A percentile compares a stretch with the other conserved stretches of the same genome.
These are phyloP conservation scores for Parochlus steinenii DNA, from an alignment of 2,888 invertebrate genomes.

Conservation along the genomic window DNA sequence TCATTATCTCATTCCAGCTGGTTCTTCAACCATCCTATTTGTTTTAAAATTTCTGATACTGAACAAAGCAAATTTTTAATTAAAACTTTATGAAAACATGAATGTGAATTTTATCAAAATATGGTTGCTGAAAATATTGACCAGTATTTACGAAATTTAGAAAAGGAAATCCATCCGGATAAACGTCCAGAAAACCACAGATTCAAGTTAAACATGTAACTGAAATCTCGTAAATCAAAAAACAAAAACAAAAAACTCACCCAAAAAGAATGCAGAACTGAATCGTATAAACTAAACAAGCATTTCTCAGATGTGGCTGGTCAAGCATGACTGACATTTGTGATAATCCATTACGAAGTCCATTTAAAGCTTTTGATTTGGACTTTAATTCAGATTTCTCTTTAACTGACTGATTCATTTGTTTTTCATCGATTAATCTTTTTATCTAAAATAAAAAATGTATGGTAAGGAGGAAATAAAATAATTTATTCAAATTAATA, in stretches of 20 bases:
- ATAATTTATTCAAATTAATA: background rate
- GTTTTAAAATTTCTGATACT: no score
- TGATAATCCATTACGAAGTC: constrained; percentile 38
- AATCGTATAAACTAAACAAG: constrained; percentile 43
- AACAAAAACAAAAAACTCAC: constrained; percentile 27
- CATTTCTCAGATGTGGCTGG: constrained; percentile 40
- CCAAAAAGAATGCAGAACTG: constrained; percentile 49
- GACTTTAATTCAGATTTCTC: background rate
- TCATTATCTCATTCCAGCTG: no score
- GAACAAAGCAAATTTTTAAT: no score
- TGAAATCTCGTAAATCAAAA: background rate
- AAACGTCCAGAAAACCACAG: background rate
- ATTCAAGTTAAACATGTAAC: background rate
- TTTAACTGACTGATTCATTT: background rate
- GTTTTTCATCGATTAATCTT: background rate
- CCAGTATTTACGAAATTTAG: background rate
- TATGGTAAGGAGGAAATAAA: background rate
- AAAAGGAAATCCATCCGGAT: background rate
- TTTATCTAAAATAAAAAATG: background rate
- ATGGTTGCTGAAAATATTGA: constrained; percentile 1
- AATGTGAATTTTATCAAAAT: background rate
- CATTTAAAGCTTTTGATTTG: constrained; percentile 23
- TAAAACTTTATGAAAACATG: no score
- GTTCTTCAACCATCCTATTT: no score
- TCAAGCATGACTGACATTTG: constrained; percentile 49